Percentiles rank a stretch among this genome's conserved stretches.
Evolutionary conservation across 64 coral and sea anemone genomes (phyloP).

Genomic region (Actinia equina): DNA sequence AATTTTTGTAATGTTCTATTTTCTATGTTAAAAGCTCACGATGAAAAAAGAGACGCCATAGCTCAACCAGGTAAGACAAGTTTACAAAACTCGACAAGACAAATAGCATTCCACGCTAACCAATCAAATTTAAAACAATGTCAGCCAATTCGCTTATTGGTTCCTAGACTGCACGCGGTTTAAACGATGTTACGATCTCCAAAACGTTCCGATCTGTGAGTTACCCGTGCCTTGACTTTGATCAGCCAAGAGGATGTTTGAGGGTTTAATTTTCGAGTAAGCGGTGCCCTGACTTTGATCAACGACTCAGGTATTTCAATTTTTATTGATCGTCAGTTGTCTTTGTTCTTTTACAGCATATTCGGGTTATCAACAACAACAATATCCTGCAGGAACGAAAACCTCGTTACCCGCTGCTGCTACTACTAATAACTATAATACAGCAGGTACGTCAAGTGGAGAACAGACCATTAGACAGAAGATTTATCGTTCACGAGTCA

Average conservation of each 20-base stretch:
- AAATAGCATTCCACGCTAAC: no score
- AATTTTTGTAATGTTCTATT: neutral
- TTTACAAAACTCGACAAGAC: neutral
- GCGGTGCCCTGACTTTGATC: no score
- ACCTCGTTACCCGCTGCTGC: neutral
- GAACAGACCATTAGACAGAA: no score
- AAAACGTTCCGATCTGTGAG: no score
- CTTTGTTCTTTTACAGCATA: neutral
- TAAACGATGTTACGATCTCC: no score
- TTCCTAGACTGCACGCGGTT: no score
- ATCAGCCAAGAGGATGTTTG: no score
- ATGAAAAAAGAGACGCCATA: conserved; percentile 12
- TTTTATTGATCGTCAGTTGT: neutral
- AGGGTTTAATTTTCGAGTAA: no score
- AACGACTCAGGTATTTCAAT: neutral
- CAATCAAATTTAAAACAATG: no score
- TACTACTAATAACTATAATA: neutral
- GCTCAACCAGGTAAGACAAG: neutral
- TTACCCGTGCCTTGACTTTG: no score
- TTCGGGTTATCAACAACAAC: neutral
- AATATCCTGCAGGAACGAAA: neutral
- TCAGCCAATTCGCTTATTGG: no score
- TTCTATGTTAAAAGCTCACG: neutral
- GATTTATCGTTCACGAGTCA: neutral
- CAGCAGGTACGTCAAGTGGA: neutral